Conservation (phyloP, 2,113 vertebrate species). For the Gymnorhina tibicen region DNA sequence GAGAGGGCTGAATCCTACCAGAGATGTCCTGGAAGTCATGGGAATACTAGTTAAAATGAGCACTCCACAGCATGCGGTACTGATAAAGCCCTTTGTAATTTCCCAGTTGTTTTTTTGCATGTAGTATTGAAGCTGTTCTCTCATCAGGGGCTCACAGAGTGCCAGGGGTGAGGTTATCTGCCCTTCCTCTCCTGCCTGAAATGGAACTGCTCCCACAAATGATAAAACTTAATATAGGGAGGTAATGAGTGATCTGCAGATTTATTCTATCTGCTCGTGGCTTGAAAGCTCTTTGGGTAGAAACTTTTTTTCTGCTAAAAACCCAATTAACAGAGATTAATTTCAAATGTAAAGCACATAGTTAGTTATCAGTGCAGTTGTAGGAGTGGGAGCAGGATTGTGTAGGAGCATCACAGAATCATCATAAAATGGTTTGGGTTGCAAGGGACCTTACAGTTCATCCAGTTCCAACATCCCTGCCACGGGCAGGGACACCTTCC, state of each 20-base stretch:
- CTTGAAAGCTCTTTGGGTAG: neutral
- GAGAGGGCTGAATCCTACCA: neutral
- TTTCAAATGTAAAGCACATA: neutral
- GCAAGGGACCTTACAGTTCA: neutral
- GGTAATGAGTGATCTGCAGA: neutral
- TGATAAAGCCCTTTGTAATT: neutral
- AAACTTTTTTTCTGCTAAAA: neutral
- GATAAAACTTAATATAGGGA: neutral
- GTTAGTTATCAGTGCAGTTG: neutral
- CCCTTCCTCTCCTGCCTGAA: neutral
- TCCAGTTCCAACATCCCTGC: neutral
- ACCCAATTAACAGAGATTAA: neutral
- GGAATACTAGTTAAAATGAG: neutral
- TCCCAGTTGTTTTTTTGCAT: neutral
- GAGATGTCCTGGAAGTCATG: neutral
- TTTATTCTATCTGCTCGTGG: neutral
- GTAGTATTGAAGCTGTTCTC: neutral
- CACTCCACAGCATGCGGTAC: neutral
- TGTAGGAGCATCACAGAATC: neutral
- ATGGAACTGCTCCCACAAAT: neutral
- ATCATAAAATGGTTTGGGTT: neutral
- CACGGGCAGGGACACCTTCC: neutral
- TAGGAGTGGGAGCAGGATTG: neutral
- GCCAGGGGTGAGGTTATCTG: neutral
- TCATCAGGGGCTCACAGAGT: rapidly evolving